Conservation (phyloP, 2,888 invertebrate species). For the Ephialtes manifestator region DNA sequence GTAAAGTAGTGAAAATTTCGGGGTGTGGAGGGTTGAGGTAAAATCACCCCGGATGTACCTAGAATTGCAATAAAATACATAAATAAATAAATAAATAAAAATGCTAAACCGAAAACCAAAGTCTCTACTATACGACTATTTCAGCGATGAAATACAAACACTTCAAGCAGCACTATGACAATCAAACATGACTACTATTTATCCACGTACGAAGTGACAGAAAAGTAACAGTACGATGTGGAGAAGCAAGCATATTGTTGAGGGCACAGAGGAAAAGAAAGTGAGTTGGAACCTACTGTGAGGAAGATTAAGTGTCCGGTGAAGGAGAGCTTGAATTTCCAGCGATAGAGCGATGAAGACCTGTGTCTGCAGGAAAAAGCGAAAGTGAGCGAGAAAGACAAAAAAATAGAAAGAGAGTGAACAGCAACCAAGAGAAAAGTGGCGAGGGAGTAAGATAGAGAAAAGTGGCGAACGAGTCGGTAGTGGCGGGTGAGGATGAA, state of each 20-base stretch:
- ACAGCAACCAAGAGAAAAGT: conserved; percentile 31
- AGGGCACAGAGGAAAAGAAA: neutral
- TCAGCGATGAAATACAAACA: neutral
- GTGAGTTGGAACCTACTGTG: neutral
- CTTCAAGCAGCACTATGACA: conserved; percentile 39
- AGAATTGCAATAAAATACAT: too few species aligned
- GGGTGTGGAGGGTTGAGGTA: too few species aligned
- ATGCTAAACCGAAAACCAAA: too few species aligned
- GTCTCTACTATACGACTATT: too few species aligned
- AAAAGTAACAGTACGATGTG: neutral
- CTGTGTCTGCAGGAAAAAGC: conserved; percentile 1
- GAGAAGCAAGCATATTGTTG: neutral
- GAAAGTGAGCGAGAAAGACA: conserved; percentile 1
- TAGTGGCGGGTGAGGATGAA: conserved; percentile 59
- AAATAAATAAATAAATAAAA: too few species aligned
- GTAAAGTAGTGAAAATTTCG: too few species aligned
- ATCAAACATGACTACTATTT: conserved; percentile 57
- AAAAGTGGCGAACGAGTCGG: conserved; percentile 40
- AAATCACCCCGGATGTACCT: too few species aligned
- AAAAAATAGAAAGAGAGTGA: neutral
- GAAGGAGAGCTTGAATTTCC: conserved; percentile 25
- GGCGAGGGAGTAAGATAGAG: conserved; percentile 35
- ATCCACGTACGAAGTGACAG: neutral
- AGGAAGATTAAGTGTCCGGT: conserved; percentile 39
- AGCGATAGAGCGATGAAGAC: conserved; percentile 13